Base-by-base conservation (phyloP, 1,140 invertebrate genomes). In the Meloidogyne hapla region DNA sequence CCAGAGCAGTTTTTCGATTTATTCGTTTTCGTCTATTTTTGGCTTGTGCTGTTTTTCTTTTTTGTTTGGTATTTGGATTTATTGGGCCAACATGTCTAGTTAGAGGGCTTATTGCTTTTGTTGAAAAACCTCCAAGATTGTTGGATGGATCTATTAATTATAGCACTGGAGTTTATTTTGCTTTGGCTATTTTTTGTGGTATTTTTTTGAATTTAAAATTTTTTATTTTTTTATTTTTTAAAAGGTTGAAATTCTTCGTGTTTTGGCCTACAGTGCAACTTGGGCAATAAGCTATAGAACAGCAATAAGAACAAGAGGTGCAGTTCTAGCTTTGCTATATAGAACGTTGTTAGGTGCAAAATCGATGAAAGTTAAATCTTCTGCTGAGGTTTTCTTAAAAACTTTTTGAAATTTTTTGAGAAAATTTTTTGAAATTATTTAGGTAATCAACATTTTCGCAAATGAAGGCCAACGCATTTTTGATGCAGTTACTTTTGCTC, bases 401-500 rank as follows among this genome's bases (percentile, higher is more conserved):
- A 62, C 3, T 40, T 66, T 66, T 33, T 15, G 15, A 66, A 18
- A 66, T 33, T n/a, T 69, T 71, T 64, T 38, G 13, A n/a, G 5
- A 68, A 68, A 26, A 23, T 18, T n/a, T 6, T 33, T 64, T 33
- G 3, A 63, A 12, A 12, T 26, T 79, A 88, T 89, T 75, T 83
- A 92, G 91, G 79, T 92, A 21, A 89, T 92, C 33, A 92, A 92
- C 81, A 88, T 92, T 72, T 92, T 91, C 84, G 90, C 91, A 25
- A 91, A 91, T 83, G 92, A 93, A 83, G 90, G 91, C 26, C 89
- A 91, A 83, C 88, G 91, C 48, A 87, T 92, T 15, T 92, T 91
- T 83, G 91, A 92, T 74, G 90, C 91, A 42, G 88, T 91, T 42
- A 87, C 90, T 28, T 90, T 91, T 80, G 90, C 89, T 28, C 91